Conservation (phyloP, 1,140 invertebrate species). For the Ips typographus region DNA sequence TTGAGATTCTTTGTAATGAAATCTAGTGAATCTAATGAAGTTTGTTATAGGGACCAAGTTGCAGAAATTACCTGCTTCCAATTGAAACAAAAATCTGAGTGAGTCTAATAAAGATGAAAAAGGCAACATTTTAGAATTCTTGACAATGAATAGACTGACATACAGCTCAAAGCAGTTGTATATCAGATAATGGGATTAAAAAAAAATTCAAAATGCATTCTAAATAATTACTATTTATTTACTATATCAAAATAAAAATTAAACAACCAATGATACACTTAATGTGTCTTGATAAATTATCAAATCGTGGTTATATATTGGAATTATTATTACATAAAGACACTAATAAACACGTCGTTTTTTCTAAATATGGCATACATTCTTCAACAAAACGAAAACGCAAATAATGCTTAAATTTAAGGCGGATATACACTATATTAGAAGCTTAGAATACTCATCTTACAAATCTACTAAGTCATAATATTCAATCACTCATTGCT, state of each 20-base stretch:
- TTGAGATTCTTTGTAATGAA: too few species aligned
- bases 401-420: slow-evolving; percentile 7
- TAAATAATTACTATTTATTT: slow-evolving; percentile 8
- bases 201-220: background rate
- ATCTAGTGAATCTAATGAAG: too few species aligned
- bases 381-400: slow-evolving; percentile 23
- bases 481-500: slow-evolving; percentile 30
- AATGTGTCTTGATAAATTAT: slow-evolving; percentile 5
- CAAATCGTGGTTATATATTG: background rate
- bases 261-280: slow-evolving; percentile 14
- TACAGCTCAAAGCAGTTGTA: background rate
- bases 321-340: background rate
- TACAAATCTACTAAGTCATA: slow-evolving; percentile 23
- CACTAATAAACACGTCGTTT: slow-evolving; percentile 12
- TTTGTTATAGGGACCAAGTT: too few species aligned
- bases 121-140: background rate
- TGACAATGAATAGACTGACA: background rate
- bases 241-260: slow-evolving; percentile 19
- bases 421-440: slow-evolving; percentile 12
- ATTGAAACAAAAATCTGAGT: too few species aligned
- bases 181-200: slow-evolving; percentile 1
- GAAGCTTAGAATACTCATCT: slow-evolving; percentile 25
- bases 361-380: slow-evolving; percentile 34
- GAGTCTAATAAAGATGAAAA: too few species aligned
- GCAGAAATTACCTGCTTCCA: too few species aligned